Evolutionary conservation across 1,140 invertebrate genomes (phyloP).

Genomic region (Drosophila obscura): DNA sequence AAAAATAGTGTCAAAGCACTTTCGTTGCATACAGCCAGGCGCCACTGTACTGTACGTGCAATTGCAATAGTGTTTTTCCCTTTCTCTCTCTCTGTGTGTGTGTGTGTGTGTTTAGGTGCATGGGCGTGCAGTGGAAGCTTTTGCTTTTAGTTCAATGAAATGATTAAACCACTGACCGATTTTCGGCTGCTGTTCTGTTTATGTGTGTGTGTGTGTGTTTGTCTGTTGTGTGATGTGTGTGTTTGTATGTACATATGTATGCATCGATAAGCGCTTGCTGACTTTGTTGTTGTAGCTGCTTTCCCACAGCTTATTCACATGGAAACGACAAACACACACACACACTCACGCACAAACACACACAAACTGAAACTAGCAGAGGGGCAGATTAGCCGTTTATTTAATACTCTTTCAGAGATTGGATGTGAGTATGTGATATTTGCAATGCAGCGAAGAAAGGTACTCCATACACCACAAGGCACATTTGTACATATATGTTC

Average conservation of each 20-base stretch:
- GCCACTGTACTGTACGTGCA: conserved; percentile 46
- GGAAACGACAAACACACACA: conserved; percentile 15
- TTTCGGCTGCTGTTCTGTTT: conserved; percentile 59
- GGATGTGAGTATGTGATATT: too few relatives aligned
- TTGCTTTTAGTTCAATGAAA: conserved; percentile 81
- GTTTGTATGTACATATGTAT: conserved; percentile 25
- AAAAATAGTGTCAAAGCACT: conserved; percentile 77
- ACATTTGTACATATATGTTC: too few relatives aligned
- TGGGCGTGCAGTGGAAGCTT: conserved; percentile 63
- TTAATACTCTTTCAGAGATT: too few relatives aligned
- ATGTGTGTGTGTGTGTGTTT: conserved; percentile 13
- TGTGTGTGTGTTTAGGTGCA: conserved; percentile 15
- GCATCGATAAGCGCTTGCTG: conserved; percentile 66
- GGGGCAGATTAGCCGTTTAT: conserved; percentile 53
- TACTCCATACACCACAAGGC: too few relatives aligned
- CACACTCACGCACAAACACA: conserved; percentile 13
- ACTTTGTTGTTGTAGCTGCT: conserved; percentile 60
- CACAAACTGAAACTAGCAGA: conserved; percentile 33
- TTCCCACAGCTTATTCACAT: conserved; percentile 51
- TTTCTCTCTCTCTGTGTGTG: neutral
- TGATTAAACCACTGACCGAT: conserved; percentile 81
- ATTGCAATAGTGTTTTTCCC: conserved; percentile 7
- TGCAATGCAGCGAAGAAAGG: too few relatives aligned
- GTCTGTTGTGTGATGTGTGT: conserved; percentile 10
- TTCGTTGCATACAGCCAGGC: conserved; percentile 72